phyloP scores from a whole-genome alignment of 92 coral and sea anemone species.

The Diadumene lineata region DNA sequence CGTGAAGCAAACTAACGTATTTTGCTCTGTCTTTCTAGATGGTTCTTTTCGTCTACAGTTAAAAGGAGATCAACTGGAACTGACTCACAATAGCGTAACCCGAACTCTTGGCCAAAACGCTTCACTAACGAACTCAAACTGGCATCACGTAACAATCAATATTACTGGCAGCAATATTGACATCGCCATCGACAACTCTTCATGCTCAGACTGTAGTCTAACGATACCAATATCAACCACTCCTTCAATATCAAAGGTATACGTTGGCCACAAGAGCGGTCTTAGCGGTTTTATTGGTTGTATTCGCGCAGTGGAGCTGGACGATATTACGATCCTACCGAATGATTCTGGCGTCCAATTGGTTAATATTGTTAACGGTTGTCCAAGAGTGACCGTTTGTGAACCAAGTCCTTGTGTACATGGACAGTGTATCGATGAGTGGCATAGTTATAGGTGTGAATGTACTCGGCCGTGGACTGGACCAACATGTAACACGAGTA shows the following conservation, averaged over 20 bases:
- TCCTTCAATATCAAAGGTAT: conserved; percentile 30
- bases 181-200: conserved; percentile 63
- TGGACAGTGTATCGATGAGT: conserved; percentile 82
- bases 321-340: conserved; percentile 61
- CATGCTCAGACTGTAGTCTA: conserved; percentile 53
- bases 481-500: conserved; percentile 74
- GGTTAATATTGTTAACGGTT: conserved; percentile 51
- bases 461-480: conserved; percentile 82
- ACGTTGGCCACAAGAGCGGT: conserved; percentile 58
- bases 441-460: conserved; percentile 83
- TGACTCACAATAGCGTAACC: conserved; percentile 29
- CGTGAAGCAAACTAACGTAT: background rate
- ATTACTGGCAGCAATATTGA: conserved; percentile 31
- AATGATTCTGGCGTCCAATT: conserved; percentile 41
- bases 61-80: conserved; percentile 36
- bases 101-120: conserved; percentile 50
- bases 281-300: conserved; percentile 75
- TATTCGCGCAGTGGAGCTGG: conserved; percentile 50
- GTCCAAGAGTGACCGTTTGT: conserved; percentile 79
- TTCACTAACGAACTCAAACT: conserved; percentile 53
- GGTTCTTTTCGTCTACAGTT: conserved; percentile 46
- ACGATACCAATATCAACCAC: conserved; percentile 29
- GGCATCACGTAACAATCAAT: conserved; percentile 61
- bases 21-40: background rate
- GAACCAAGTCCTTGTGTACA: conserved; percentile 77